Evolutionary conservation across 2,797 vertebrate genomes (phyloP).

Genomic region (Melanotaenia trifasciata): DNA sequence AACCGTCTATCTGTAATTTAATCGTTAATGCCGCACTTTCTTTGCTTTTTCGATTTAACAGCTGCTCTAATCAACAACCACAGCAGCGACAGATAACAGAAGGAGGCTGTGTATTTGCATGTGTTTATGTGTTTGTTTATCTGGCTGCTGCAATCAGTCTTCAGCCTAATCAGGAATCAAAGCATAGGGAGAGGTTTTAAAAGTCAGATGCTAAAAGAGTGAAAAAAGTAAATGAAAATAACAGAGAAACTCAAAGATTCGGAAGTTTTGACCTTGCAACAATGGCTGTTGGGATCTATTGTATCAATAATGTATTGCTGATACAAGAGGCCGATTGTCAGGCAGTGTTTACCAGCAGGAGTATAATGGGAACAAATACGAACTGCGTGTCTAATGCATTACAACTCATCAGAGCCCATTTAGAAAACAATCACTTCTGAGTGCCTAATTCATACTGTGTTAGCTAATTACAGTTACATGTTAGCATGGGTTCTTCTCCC

Average conservation of each 20-base stretch:
- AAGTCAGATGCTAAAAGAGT: conserved; percentile 1
- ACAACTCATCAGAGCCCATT: conserved; percentile 44
- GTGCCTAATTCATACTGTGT: conserved; percentile 26
- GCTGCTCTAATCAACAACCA: conserved; percentile 39
- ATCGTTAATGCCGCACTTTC: conserved; percentile 33
- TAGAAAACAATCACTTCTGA: conserved; percentile 46
- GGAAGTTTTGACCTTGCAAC: conserved; percentile 60
- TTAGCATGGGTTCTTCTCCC: conserved; percentile 6
- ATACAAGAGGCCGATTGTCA: conserved; percentile 30
- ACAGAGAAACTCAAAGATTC: conserved; percentile 3
- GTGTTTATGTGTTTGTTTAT: conserved; percentile 24
- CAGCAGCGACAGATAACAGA: conserved; percentile 15
- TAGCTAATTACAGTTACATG: conserved; percentile 6
- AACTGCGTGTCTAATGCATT: conserved; percentile 19
- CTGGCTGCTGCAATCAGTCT: conserved; percentile 47
- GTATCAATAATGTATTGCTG: conserved; percentile 39
- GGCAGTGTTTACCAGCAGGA: conserved; percentile 18
- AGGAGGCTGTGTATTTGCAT: conserved; percentile 9
- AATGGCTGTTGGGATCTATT: conserved; percentile 29
- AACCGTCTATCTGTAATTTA: conserved; percentile 41
- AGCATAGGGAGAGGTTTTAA: conserved; percentile 22
- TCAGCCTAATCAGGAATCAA: conserved; percentile 51
- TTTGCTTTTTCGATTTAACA: conserved; percentile 40
- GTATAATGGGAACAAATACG: conserved; percentile 44
- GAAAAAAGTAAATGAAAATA: neutral